Conservation (phyloP, 2,888 invertebrate species). For the Brenthis hecate region DNA sequence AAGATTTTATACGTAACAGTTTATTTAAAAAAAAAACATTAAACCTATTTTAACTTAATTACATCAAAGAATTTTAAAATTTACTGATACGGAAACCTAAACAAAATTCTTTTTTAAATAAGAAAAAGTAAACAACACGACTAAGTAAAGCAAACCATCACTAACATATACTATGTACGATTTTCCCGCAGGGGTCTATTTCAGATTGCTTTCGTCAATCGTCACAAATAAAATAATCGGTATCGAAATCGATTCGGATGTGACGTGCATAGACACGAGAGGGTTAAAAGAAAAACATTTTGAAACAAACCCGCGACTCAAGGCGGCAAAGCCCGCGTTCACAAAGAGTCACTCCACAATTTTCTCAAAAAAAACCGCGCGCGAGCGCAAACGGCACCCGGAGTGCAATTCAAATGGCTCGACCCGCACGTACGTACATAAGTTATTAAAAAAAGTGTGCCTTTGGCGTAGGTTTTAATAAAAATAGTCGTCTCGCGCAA, state of each 20-base stretch:
- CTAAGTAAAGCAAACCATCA: too few relatives aligned
- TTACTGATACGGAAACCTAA: too few relatives aligned
- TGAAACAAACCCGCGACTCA: constrained; percentile 56
- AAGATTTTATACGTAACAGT: too few relatives aligned
- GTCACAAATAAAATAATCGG: constrained; percentile 34
- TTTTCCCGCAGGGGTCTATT: too few relatives aligned
- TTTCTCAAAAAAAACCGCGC: constrained; percentile 66
- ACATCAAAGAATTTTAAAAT: too few relatives aligned
- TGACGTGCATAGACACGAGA: constrained; percentile 38
- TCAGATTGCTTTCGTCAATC: background rate
- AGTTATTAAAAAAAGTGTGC: constrained; percentile 82
- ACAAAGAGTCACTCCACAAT: constrained; percentile 73
- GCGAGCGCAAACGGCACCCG: constrained; percentile 58
- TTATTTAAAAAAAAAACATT: too few relatives aligned
- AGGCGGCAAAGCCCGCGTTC: constrained; percentile 58
- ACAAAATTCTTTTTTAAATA: too few relatives aligned
- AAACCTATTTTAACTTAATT: too few relatives aligned
- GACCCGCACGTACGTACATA: constrained; percentile 69
- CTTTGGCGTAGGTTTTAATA: constrained; percentile 79
- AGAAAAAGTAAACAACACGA: too few relatives aligned
- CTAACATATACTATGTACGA: background rate
- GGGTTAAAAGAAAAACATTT: constrained; percentile 46
- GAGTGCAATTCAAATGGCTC: constrained; percentile 60
- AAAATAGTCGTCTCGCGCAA: constrained; percentile 78
- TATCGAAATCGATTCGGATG: constrained; percentile 37